Evolutionary conservation across 1,140 invertebrate species (phyloP).

Genomic region (Musca domestica): DNA sequence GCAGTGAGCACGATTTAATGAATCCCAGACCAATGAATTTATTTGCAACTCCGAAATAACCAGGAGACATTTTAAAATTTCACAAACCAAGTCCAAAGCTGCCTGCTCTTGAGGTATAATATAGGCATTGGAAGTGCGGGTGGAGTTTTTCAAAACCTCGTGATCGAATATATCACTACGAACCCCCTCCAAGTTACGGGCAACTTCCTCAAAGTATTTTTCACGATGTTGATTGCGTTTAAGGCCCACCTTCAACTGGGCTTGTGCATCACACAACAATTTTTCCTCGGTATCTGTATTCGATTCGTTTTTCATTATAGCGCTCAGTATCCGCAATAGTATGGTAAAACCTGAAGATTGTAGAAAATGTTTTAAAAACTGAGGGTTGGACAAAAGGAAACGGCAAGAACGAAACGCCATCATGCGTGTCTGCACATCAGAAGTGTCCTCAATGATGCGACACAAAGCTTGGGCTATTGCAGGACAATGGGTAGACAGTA

Average conservation of each 20-base stretch:
- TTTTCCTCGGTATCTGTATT: background rate
- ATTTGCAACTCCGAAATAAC: constrained; percentile 43
- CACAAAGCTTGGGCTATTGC: constrained; percentile 45
- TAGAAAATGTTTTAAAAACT: constrained; percentile 45
- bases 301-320: constrained; percentile 46
- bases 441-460: constrained; percentile 48
- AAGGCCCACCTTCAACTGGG: constrained; percentile 36
- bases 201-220: constrained; percentile 52
- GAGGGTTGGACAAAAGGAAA: constrained; percentile 38
- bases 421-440: constrained; percentile 42
- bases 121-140: constrained; percentile 35
- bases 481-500: constrained; percentile 35
- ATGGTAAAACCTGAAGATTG: constrained; percentile 43
- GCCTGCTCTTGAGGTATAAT: constrained; percentile 40
- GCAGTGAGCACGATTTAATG: constrained; percentile 31
- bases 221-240: constrained; percentile 49
- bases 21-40: constrained; percentile 37
- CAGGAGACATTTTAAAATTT: constrained; percentile 49
- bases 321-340: constrained; percentile 40
- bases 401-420: constrained; percentile 51
- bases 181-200: constrained; percentile 47
- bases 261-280: background rate
- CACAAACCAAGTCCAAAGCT: constrained; percentile 39
- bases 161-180: constrained; percentile 50
- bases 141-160: constrained; percentile 45